These are phyloP conservation scores for Chloropsis cyanopogon DNA, from an alignment of 2,113 vertebrate species.

Conservation along the genomic window DNA sequence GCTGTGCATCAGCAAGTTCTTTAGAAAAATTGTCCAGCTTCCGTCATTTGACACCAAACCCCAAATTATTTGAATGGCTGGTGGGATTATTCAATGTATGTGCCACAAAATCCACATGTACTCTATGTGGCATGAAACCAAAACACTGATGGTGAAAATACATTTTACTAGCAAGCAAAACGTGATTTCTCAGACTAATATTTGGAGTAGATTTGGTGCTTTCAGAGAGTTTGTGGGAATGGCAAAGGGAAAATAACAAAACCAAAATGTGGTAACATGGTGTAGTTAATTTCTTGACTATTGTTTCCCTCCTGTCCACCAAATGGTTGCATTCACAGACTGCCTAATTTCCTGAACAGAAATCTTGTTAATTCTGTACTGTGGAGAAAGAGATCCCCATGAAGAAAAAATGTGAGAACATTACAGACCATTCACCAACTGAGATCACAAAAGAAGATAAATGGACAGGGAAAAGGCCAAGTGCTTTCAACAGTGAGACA, in stretches of 20 bases:
- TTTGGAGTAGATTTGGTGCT: neutral
- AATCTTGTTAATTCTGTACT: neutral
- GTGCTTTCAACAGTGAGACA: neutral
- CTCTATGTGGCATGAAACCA: neutral
- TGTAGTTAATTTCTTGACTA: neutral
- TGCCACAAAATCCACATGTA: neutral
- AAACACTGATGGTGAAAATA: neutral
- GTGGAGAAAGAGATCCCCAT: neutral
- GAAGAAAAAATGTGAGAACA: neutral
- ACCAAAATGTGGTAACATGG: neutral
- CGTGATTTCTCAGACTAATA: neutral
- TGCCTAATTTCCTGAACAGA: neutral
- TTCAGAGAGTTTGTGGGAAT: neutral
- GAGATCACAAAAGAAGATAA: neutral
- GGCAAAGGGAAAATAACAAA: neutral
- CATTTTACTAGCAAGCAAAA: neutral
- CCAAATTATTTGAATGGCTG: neutral
- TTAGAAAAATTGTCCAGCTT: neutral
- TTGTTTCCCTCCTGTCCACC: neutral
- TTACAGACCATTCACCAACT: neutral
- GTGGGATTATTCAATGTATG: neutral
- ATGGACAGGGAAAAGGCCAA: neutral
- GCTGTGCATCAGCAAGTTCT: neutral
- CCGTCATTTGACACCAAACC: neutral
- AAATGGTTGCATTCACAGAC: neutral